Base-by-base conservation (phyloP, 2,888 invertebrate genomes). In the Hypsopygia costalis region DNA sequence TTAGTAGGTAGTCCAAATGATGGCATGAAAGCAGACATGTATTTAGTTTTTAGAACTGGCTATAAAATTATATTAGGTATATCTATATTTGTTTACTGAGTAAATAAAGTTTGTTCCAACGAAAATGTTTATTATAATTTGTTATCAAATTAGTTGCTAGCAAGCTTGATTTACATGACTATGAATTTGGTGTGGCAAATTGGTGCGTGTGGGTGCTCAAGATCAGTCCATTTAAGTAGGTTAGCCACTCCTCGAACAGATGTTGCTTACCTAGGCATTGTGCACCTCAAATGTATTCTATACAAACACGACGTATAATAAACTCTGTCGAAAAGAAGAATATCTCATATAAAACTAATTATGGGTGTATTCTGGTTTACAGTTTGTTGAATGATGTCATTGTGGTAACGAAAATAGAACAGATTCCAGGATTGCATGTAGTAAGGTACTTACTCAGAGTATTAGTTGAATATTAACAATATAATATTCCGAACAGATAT, bases 201-300 rank as follows among this genome's bases (percentile, higher is more conserved):
- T 55, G 47, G 47, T 33, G 34, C 58, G 55, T 63, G 69, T 66
- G 60, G 64, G 67, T 69, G 68, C 59, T 47, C 58, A 58, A 63
- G 66, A 74, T 56, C 57, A 63, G 63, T 64, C 56, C 36, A 20
- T 44, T 47, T 59, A 46, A 59, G 69, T 70, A 69, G 65, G 70
- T 68, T 65, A 68, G 70, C 82, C 83, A 83, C 82, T 83, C 86
- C 83, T 79, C 54, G 47, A 54, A 50, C 76, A 77, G 66, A 67
- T 79, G 75, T 65, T 65, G 62, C 87, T 88, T 88, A 88, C 87
- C 87, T 85, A 65, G 87, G 87, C 87, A 88, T 87, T 77, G 80
- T 82, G 59, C 65, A 61, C 64, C 55, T 59, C 55, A 55, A 67
- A 51, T 49, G 57, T 51, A 52, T 39, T 44, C 47, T 48, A 51